Evolutionary conservation across 2,888 invertebrate genomes (phyloP).

Genomic region (Eurytoma adleriae): DNA sequence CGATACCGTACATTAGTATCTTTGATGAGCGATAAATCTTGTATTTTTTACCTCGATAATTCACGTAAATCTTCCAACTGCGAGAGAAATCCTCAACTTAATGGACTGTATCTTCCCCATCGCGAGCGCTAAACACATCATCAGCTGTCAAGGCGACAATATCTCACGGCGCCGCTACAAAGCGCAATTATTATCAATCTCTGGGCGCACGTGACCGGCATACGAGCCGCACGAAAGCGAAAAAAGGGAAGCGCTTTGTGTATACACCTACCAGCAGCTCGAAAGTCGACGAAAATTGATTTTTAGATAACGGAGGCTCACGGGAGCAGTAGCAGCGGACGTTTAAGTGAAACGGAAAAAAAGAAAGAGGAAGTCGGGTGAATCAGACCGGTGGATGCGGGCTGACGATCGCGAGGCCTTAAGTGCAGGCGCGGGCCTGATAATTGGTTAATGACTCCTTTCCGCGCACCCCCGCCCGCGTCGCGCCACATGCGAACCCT

Average conservation of each 20-base stretch:
- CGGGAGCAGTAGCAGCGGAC: conserved; percentile 1
- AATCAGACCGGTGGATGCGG: conserved; percentile 19
- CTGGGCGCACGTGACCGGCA: conserved; percentile 32
- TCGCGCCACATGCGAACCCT: conserved; percentile 16
- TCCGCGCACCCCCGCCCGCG: conserved; percentile 24
- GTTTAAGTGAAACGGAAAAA: conserved; percentile 13
- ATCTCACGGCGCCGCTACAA: neutral
- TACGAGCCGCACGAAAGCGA: neutral
- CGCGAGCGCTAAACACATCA: conserved; percentile 12
- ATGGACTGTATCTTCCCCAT: conserved; percentile 19
- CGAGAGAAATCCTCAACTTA: neutral
- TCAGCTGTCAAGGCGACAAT: neutral
- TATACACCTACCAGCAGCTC: conserved; percentile 34
- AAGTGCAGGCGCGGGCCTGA: conserved; percentile 13
- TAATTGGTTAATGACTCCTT: conserved; percentile 50
- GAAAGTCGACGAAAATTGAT: conserved; percentile 40
- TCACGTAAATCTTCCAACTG: too few species aligned
- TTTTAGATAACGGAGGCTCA: conserved; percentile 37
- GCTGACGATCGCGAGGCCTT: conserved; percentile 26
- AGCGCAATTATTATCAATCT: conserved; percentile 22
- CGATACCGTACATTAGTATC: too few species aligned
- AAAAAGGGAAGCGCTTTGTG: neutral
- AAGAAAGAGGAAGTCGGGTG: conserved; percentile 19
- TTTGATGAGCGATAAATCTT: too few species aligned
- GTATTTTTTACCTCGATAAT: too few species aligned